These are phyloP conservation scores for Chauna torquata DNA, from an alignment of 2,113 vertebrate species.

Conservation along the genomic window DNA sequence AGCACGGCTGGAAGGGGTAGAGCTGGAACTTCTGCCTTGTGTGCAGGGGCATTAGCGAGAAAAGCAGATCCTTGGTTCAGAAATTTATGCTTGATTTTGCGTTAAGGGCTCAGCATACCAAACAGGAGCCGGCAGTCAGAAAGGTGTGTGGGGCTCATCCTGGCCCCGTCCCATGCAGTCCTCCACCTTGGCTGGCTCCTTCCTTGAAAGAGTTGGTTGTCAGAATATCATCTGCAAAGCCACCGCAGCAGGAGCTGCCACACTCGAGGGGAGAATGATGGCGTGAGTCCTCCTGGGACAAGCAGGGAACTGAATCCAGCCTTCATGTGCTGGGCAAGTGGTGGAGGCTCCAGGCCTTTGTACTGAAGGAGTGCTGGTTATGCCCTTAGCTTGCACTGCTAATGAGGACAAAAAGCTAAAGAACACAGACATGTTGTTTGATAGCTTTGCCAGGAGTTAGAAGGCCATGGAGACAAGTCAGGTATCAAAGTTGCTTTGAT, in stretches of 20 bases:
- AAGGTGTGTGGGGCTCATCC: neutral
- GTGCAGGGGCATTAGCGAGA: neutral
- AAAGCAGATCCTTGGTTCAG: neutral
- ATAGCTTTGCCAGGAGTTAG: neutral
- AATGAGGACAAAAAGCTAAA: neutral
- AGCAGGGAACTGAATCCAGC: neutral
- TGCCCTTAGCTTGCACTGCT: neutral
- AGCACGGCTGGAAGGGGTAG: neutral
- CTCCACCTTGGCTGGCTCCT: neutral
- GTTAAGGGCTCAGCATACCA: neutral
- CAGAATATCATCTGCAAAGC: neutral
- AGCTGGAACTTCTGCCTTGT: neutral
- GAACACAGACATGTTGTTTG: neutral
- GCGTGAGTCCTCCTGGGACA: neutral
- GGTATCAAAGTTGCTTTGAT: slow-evolving; percentile 48
- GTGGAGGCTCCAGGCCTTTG: neutral
- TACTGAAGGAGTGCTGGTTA: neutral
- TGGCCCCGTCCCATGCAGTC: neutral
- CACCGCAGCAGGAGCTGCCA: neutral
- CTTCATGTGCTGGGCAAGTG: neutral
- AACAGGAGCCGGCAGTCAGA: neutral
- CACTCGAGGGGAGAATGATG: neutral
- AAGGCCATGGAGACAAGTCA: neutral
- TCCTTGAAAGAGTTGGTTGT: neutral
- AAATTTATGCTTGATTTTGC: neutral